Conservation (phyloP, 2,113 vertebrate species). For the Lycocorax pyrrhopterus region DNA sequence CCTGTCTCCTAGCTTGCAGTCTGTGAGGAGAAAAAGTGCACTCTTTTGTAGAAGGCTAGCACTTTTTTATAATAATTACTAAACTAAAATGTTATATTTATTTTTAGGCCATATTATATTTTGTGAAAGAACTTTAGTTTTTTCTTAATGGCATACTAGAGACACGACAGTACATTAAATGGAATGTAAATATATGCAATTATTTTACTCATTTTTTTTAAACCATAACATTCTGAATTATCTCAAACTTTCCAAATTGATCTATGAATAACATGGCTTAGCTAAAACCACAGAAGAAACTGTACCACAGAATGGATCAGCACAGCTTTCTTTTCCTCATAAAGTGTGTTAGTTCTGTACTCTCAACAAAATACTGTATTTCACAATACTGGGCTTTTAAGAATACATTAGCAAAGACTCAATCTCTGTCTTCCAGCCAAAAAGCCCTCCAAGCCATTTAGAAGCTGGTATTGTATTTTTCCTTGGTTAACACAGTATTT, state of each 20-base stretch:
- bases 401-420: neutral
- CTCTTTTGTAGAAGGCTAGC: neutral
- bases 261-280: neutral
- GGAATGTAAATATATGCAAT: neutral
- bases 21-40: neutral
- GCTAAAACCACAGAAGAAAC: neutral
- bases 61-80: neutral
- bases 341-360: neutral
- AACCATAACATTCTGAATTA: neutral
- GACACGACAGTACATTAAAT: neutral
- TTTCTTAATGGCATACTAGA: neutral
- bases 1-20: neutral
- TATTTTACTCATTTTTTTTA: neutral
- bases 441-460: neutral
- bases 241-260: neutral
- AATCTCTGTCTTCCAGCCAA: neutral
- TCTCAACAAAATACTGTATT: neutral
- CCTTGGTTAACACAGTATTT: neutral
- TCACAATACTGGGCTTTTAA: neutral
- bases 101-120: neutral
- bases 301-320: neutral
- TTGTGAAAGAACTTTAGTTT: neutral
- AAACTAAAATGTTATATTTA: neutral
- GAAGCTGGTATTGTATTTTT: neutral
- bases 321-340: neutral